Evolutionary conservation across 2,888 invertebrate species (phyloP).

Genomic region (Tridacna gigas): DNA sequence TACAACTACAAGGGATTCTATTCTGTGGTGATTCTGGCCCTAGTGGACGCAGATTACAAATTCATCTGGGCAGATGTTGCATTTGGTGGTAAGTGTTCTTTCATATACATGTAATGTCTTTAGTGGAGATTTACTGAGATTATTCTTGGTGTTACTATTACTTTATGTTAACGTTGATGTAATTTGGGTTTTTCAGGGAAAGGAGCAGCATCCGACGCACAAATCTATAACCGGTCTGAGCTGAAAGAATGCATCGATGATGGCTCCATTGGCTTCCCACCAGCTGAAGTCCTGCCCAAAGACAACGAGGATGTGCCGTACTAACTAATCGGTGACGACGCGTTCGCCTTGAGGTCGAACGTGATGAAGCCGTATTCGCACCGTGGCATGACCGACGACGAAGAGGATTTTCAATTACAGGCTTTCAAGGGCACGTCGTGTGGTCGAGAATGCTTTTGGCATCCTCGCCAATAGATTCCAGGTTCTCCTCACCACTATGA

Average conservation of each 20-base stretch:
- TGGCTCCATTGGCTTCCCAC: constrained; percentile 43
- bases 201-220: constrained; percentile 38
- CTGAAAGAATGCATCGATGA: constrained; percentile 43
- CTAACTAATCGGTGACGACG: constrained; percentile 44
- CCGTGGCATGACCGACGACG: constrained; percentile 24
- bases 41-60: constrained; percentile 61
- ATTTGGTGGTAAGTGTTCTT: constrained; percentile 48
- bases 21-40: constrained; percentile 24
- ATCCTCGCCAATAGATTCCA: constrained; percentile 41
- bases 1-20: constrained; percentile 42
- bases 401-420: constrained; percentile 31
- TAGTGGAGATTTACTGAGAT: constrained; percentile 28
- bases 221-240: constrained; percentile 39
- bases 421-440: constrained; percentile 28
- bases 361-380: constrained; percentile 41
- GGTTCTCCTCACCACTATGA: constrained; percentile 55
- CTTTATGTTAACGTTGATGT: constrained; percentile 15
- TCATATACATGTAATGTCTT: constrained; percentile 33
- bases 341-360: constrained; percentile 32
- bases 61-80: constrained; percentile 61
- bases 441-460: constrained; percentile 60
- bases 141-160: constrained; percentile 1
- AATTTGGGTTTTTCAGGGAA: no score
- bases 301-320: constrained; percentile 44
- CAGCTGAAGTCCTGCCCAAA: constrained; percentile 41